These are phyloP conservation scores for Lepisosteus osseus DNA, from an alignment of 2,113 vertebrate genomes.

Conservation along the genomic window DNA sequence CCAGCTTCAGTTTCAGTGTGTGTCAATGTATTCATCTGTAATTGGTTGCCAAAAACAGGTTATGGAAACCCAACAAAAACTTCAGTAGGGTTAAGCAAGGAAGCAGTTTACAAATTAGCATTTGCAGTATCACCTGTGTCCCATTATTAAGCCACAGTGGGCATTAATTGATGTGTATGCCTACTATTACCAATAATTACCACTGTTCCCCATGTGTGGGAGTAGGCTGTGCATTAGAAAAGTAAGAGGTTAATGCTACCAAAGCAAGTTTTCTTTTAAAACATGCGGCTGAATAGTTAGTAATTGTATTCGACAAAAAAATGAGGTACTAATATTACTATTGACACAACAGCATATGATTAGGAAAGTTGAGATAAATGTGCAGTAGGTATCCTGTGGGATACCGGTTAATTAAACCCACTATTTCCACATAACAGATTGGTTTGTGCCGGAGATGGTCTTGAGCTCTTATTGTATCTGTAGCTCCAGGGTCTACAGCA, in stretches of 20 bases:
- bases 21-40: too few species aligned
- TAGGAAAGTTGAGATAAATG: slow-evolving; percentile 12
- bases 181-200: neutral
- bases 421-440: neutral
- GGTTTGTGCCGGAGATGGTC: neutral
- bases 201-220: neutral
- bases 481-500: neutral
- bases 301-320: neutral
- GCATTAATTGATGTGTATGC: neutral
- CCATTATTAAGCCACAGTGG: neutral
- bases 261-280: neutral
- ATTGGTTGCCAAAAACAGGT: too few species aligned
- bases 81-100: too few species aligned
- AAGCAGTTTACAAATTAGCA: too few species aligned
- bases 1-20: too few species aligned
- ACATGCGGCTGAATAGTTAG: neutral
- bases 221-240: neutral
- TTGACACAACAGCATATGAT: neutral
- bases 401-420: neutral
- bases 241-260: neutral
- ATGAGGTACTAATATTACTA: neutral
- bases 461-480: neutral
- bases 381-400: neutral
- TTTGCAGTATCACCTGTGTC: too few species aligned
- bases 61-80: too few species aligned